Evolutionary conservation across 1,140 invertebrate genomes (phyloP), one percentile per base, ranked within the genome.

Genomic region (Danaus melanippus): DNA sequence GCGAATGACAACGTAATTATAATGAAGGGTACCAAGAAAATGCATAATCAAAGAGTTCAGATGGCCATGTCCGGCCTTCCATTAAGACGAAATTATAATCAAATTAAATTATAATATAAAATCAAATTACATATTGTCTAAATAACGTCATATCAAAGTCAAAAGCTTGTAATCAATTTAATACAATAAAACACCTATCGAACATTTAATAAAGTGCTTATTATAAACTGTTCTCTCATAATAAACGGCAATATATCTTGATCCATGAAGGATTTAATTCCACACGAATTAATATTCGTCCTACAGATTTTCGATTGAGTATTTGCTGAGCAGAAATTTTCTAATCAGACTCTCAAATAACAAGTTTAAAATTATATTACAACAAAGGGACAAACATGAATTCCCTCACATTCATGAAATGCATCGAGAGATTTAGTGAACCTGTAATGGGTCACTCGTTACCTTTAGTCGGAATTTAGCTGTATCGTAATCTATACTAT

Each of bases 1-100:
- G 48, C 53, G 62, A 69, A 66, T 71, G 77, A 78, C 77, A 79
- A 69, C 64, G 67, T 80, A 83, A 83, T 83, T 80, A 75, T 63
- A 67, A 60, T 53, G 57, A 63, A 66, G 69, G 67, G 60, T 65
- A 62, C 74, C 71, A 32, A 67, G 69, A 68, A 69, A 71, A 70
- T 66, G 60, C 63, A 66, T 71, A 75, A 68, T 69, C 58, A 62
- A 70, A 60, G 64, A 66, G 58, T 54, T 53, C 66, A 59, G 66
- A 69, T 69, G 69, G 63, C 62, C 48, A 56, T 58, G 53, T 55
- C 42, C 60, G 59, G 53, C 62, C 62, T 56, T 72, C 68, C 71
- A 82, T 79, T 79, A 79, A 77, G 66, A 63, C 50, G 57, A 52
- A 62, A 43, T 64, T 66, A 60, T 79, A 74, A 72, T 74, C 66